Evolutionary conservation across 1,140 invertebrate species (phyloP).

Genomic region (Copidosoma floridanum): DNA sequence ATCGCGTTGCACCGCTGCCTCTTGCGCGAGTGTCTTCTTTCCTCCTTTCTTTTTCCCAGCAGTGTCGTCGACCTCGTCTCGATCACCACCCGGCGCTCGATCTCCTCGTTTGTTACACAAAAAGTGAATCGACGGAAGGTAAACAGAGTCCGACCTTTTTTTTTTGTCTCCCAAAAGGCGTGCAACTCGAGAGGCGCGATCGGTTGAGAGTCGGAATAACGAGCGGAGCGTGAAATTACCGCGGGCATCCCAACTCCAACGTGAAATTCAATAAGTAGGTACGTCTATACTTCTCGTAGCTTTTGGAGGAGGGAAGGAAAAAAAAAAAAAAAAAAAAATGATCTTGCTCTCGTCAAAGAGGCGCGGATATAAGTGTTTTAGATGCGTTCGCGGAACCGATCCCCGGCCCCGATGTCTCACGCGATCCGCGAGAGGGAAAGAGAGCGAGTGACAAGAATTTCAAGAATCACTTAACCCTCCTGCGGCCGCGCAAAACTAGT

Average conservation of each 20-base stretch:
- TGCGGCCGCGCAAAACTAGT: conserved; percentile 1
- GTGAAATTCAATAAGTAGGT: conserved; percentile 14
- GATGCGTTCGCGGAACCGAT: conserved; percentile 16
- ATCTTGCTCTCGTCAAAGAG: background rate
- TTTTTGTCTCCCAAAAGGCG: background rate
- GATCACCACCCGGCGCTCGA: background rate
- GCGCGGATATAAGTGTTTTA: background rate
- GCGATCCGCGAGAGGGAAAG: conserved; percentile 29
- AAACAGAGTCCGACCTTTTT: conserved; percentile 8
- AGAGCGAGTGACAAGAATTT: conserved; percentile 34
- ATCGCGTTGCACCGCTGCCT: too few species aligned
- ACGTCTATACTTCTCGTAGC: background rate
- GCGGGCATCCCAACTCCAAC: background rate
- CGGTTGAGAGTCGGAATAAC: background rate
- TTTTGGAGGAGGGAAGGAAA: background rate
- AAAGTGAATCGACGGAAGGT: background rate
- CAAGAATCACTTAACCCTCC: conserved; percentile 34
- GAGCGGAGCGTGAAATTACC: conserved; percentile 13
- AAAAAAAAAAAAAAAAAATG: background rate
- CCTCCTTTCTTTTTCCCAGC: too few species aligned
- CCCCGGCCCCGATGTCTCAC: conserved; percentile 13
- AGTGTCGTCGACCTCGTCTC: conserved; percentile 11
- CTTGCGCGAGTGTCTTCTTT: too few species aligned
- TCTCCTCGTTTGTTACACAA: background rate
- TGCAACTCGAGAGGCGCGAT: background rate